A percentile compares a stretch with the other conserved stretches of the same genome.
Evolutionary conservation across 37 sponge, comb jelly and placozoan species (phyloP).

Genomic region (Agelas oroides): DNA sequence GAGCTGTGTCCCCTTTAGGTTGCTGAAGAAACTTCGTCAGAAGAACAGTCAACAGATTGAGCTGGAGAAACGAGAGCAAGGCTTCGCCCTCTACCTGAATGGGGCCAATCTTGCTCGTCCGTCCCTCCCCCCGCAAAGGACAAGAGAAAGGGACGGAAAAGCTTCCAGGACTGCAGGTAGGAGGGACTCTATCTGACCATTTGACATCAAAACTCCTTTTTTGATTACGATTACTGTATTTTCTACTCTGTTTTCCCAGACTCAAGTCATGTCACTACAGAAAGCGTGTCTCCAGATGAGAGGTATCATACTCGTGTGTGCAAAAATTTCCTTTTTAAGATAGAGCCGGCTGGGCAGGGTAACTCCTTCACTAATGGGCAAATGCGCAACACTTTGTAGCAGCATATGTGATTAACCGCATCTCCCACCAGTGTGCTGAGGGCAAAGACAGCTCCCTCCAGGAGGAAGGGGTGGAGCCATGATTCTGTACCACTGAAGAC

Average conservation of each 20-base stretch:
- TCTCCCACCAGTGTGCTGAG: constrained; percentile 1
- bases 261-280: too few species aligned
- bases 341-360: too few species aligned
- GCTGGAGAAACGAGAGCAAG: constrained; percentile 90
- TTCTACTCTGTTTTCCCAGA: too few species aligned
- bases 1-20: constrained; percentile 16
- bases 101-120: constrained; percentile 76
- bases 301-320: too few species aligned
- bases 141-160: neutral
- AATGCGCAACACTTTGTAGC: too few species aligned
- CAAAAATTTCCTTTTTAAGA: too few species aligned
- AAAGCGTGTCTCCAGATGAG: too few species aligned
- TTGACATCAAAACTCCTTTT: neutral
- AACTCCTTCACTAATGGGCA: too few species aligned
- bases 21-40: constrained; percentile 79
- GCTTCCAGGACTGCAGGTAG: constrained; percentile 27
- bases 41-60: constrained; percentile 71
- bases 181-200: too few species aligned
- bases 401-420: too few species aligned
- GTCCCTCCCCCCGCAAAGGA: neutral
- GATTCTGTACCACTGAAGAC: constrained; percentile 63
- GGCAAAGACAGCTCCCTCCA: constrained; percentile 83
- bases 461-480: constrained; percentile 80
- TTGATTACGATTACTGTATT: neutral
- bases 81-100: constrained; percentile 94